Conservation (phyloP, 2,797 vertebrate species). For the Ataeniobius toweri region DNA sequence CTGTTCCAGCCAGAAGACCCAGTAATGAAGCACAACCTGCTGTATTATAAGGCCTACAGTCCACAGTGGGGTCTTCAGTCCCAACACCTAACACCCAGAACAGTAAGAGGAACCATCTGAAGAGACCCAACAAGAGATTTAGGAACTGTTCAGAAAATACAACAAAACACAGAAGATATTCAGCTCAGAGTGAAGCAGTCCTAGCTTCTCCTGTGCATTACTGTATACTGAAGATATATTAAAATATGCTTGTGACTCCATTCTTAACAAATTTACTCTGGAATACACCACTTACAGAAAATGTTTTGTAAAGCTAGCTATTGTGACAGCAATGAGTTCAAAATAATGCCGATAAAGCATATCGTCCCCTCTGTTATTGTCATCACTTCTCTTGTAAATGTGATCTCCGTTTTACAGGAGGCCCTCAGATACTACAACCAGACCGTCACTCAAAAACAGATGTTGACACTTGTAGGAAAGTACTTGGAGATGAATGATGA, state of each 20-base stretch:
- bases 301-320: neutral
- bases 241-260: neutral
- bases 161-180: neutral
- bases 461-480: slow-evolving; percentile 81
- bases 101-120: slow-evolving; percentile 67
- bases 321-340: neutral
- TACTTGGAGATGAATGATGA: slow-evolving; percentile 82
- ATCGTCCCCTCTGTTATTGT: neutral
- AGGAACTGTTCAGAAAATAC: neutral
- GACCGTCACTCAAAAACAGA: slow-evolving; percentile 80
- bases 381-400: neutral
- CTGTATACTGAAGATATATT: neutral
- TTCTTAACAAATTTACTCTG: too few species aligned
- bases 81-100: slow-evolving; percentile 83
- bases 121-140: neutral
- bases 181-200: neutral
- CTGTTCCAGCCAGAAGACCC: slow-evolving; percentile 86
- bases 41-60: slow-evolving; percentile 86
- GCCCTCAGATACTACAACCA: slow-evolving; percentile 85
- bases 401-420: slow-evolving; percentile 77
- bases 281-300: too few species aligned
- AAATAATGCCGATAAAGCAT: neutral
- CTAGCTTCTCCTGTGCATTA: neutral
- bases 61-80: slow-evolving; percentile 86
- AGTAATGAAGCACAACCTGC: slow-evolving; percentile 90